Evolutionary conservation across 1,140 invertebrate species (phyloP).

Genomic region (Pogonomyrmex barbatus): DNA sequence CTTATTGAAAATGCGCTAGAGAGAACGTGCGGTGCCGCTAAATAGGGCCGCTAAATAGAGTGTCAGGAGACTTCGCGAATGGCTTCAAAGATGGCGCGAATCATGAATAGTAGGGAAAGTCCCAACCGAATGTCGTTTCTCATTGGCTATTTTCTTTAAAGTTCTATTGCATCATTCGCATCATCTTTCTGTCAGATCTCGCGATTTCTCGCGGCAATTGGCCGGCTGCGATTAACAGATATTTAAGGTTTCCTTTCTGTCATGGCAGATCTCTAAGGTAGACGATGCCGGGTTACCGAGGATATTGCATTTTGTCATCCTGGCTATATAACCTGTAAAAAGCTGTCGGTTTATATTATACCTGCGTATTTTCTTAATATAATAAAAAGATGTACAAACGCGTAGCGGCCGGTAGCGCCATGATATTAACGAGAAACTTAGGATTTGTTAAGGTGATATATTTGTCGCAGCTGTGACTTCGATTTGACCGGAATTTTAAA

Average conservation of each 20-base stretch:
- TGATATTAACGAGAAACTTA: slow-evolving; percentile 69
- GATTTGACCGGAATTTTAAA: background rate
- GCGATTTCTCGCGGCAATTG: background rate
- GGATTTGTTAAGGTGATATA: slow-evolving; percentile 72
- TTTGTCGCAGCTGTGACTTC: background rate
- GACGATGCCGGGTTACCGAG: background rate
- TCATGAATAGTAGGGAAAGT: background rate
- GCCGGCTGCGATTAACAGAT: background rate
- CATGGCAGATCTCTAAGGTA: background rate
- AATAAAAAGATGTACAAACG: slow-evolving; percentile 47
- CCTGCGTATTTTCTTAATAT: slow-evolving; percentile 15
- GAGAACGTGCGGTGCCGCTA: slow-evolving; percentile 29
- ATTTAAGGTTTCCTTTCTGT: background rate
- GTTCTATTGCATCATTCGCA: too few species aligned
- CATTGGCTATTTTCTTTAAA: too few species aligned
- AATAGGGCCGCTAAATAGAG: slow-evolving; percentile 18
- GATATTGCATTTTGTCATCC: background rate
- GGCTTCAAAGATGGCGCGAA: slow-evolving; percentile 42
- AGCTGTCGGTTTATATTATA: background rate
- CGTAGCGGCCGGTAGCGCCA: slow-evolving; percentile 66
- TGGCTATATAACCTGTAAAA: slow-evolving; percentile 16
- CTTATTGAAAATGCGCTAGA: slow-evolving; percentile 57
- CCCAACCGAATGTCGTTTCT: too few species aligned
- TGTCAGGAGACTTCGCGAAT: slow-evolving; percentile 15
- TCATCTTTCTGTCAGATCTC: background rate